These are phyloP conservation scores for Heteropelma amictum DNA, from an alignment of 2,888 invertebrate species.

Conservation along the genomic window DNA sequence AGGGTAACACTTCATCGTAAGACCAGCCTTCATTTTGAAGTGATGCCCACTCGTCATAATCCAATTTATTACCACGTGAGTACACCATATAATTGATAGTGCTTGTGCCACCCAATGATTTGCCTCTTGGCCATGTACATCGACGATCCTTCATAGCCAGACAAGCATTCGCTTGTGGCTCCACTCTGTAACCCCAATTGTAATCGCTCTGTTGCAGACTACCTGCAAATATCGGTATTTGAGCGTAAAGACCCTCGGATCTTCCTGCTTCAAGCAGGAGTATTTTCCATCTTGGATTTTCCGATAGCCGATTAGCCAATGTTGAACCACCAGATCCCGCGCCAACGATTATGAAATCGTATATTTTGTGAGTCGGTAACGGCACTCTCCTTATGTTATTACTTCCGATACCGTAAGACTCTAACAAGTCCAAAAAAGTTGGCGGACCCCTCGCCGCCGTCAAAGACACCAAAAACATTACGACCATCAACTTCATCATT, in stretches of 20 bases:
- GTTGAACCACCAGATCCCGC: constrained; percentile 86
- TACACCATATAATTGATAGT: constrained; percentile 75
- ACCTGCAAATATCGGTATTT: constrained; percentile 81
- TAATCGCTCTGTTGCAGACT: constrained; percentile 82
- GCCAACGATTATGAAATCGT: constrained; percentile 85
- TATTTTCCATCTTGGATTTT: constrained; percentile 81
- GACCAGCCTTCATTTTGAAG: constrained; percentile 61
- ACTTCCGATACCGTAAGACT: constrained; percentile 57
- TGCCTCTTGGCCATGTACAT: constrained; percentile 86
- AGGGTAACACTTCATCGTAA: constrained; percentile 58
- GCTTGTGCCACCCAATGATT: constrained; percentile 72
- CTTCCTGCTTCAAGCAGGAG: constrained; percentile 84
- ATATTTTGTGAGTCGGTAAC: constrained; percentile 76
- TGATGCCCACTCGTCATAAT: constrained; percentile 59
- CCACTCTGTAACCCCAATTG: constrained; percentile 86
- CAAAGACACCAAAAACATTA: constrained; percentile 19
- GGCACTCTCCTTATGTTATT: constrained; percentile 60
- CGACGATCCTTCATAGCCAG: constrained; percentile 85
- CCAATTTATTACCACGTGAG: constrained; percentile 64
- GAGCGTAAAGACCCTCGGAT: constrained; percentile 79
- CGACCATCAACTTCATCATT: constrained; percentile 15
- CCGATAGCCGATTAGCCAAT: constrained; percentile 84
- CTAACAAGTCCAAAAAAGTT: constrained; percentile 65
- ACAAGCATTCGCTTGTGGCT: constrained; percentile 83
- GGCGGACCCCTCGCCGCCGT: not conserved